Evolutionary conservation across 2,888 invertebrate genomes (phyloP).

Genomic region (Athrips mouffetella): DNA sequence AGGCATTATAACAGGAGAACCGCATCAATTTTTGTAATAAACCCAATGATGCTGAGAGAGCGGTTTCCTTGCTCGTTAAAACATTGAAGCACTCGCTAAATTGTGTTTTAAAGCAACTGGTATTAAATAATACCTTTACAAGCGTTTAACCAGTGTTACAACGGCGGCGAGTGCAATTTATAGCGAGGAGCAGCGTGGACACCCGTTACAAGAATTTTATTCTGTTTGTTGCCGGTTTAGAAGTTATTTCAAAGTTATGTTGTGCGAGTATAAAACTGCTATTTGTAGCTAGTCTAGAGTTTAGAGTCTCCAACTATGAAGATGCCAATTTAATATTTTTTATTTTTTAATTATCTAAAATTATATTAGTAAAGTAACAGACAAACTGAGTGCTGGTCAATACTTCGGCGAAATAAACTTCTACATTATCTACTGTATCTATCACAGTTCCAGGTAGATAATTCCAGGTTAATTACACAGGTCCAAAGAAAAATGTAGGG

Average conservation of each 20-base stretch:
- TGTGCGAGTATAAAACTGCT: too few relatives aligned
- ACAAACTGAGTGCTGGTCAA: too few relatives aligned
- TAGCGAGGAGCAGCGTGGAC: conserved; percentile 22
- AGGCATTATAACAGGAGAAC: neutral
- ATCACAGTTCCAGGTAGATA: too few relatives aligned
- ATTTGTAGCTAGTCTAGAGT: too few relatives aligned
- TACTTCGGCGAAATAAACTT: too few relatives aligned
- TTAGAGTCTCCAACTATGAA: too few relatives aligned
- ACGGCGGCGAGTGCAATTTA: conserved; percentile 38
- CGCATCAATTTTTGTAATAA: conserved; percentile 12
- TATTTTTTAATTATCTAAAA: too few relatives aligned
- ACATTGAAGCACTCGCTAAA: conserved; percentile 29
- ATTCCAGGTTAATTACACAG: too few relatives aligned
- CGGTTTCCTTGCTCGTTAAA: conserved; percentile 27
- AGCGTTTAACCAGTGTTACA: conserved; percentile 47
- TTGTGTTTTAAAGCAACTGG: conserved; percentile 38
- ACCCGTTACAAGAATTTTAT: conserved; percentile 11
- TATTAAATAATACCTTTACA: conserved; percentile 54
- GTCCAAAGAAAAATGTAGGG: too few relatives aligned
- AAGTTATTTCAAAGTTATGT: conserved; percentile 4
- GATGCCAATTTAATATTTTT: too few relatives aligned
- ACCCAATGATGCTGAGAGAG: conserved; percentile 16
- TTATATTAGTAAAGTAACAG: too few relatives aligned
- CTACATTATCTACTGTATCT: too few relatives aligned
- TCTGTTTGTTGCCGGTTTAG: conserved; percentile 8